A percentile compares a stretch with the other conserved stretches of the same genome.
Conservation (phyloP, 2,888 invertebrate genomes). For the Leptinotarsa juncta region DNA sequence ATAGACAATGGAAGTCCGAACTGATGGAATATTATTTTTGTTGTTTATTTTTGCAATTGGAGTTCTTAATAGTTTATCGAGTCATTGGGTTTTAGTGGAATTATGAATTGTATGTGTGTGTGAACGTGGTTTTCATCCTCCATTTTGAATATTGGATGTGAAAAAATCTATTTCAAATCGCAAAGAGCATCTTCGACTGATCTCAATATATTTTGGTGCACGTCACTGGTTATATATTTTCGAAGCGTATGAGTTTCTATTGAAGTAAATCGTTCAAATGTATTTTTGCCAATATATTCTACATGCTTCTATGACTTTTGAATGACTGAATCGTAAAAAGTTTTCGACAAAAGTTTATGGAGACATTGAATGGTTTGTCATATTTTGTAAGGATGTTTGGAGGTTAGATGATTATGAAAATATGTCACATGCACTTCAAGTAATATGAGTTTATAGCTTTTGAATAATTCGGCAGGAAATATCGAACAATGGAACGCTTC, state of each 20-base stretch:
- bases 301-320: slow-evolving; percentile 33
- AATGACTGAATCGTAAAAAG: slow-evolving; percentile 15
- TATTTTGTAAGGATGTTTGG: slow-evolving; percentile 13
- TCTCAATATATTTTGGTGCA: neutral
- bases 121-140: neutral
- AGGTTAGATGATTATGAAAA: slow-evolving; percentile 7
- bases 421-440: slow-evolving; percentile 6
- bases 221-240: slow-evolving; percentile 27
- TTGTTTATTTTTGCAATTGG: too few species aligned
- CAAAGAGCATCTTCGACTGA: neutral
- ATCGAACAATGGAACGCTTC: too few species aligned
- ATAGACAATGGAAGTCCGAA: too few species aligned
- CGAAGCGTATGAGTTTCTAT: slow-evolving; percentile 30
- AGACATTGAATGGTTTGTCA: slow-evolving; percentile 11
- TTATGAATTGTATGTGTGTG: too few species aligned
- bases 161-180: too few species aligned
- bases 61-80: too few species aligned
- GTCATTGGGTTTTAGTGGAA: too few species aligned
- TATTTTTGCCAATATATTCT: slow-evolving; percentile 32
- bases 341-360: slow-evolving; percentile 18
- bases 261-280: slow-evolving; percentile 31
- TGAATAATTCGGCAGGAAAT: too few species aligned
- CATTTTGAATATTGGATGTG: neutral
- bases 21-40: too few species aligned
- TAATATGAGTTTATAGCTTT: neutral